phyloP scores from a whole-genome alignment of 2,113 vertebrate genomes.

The Apteryx mantelli region DNA sequence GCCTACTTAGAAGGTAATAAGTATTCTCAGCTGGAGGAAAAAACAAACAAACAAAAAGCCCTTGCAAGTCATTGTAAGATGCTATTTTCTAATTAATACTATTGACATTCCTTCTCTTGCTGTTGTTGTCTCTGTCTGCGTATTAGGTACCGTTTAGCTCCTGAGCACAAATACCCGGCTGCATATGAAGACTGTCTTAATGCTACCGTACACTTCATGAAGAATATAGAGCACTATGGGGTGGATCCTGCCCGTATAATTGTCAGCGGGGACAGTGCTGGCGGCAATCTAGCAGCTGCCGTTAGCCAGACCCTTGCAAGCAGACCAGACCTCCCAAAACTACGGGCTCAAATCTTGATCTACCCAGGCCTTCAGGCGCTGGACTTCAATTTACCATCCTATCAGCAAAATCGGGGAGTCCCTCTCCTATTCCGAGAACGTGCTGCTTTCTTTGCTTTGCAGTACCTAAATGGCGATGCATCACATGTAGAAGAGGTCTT shows the following conservation, averaged over 20 bases:
- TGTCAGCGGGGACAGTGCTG: slow-evolving; percentile 84
- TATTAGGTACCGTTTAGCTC: slow-evolving; percentile 81
- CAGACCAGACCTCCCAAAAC: slow-evolving; percentile 73
- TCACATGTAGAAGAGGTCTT: slow-evolving; percentile 72
- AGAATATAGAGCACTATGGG: slow-evolving; percentile 66
- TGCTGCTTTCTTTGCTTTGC: slow-evolving; percentile 71
- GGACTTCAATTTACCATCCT: slow-evolving; percentile 87
- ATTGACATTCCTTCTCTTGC: not conserved
- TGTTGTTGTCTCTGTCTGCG: not conserved
- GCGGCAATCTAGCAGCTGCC: slow-evolving; percentile 78
- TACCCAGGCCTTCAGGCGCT: slow-evolving; percentile 82
- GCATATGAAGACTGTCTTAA: slow-evolving; percentile 76
- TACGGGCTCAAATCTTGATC: slow-evolving; percentile 86
- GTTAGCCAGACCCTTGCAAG: slow-evolving; percentile 80
- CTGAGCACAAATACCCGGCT: slow-evolving; percentile 80
- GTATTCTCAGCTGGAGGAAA: not conserved
- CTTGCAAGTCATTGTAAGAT: not conserved
- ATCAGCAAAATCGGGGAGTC: slow-evolving; percentile 82
- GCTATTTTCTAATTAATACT: not conserved
- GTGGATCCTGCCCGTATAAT: slow-evolving; percentile 78
- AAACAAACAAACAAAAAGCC: not conserved
- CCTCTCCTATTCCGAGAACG: slow-evolving; percentile 79
- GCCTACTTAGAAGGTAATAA: not conserved
- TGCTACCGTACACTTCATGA: slow-evolving; percentile 82
- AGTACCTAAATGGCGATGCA: slow-evolving; percentile 75